These are phyloP conservation scores for Aldrovandia affinis DNA, from an alignment of 2,797 vertebrate genomes.

Conservation along the genomic window DNA sequence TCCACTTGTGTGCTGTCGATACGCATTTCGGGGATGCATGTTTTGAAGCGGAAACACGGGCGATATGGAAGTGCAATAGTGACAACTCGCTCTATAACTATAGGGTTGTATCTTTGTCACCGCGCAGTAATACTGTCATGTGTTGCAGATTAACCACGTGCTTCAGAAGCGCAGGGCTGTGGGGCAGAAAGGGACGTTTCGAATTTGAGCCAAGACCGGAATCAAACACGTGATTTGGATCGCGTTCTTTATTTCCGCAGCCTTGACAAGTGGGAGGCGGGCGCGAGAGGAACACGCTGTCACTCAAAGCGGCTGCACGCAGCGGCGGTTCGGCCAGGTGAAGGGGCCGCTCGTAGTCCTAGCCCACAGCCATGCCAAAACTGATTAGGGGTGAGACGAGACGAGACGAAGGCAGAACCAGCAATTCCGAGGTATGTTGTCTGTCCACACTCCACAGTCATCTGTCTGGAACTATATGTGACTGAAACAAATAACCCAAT, in stretches of 20 bases:
- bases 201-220: conserved; percentile 30
- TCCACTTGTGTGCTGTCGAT: too few species aligned
- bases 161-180: not conserved
- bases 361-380: conserved; percentile 10
- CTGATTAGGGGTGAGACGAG: not conserved
- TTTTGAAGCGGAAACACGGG: not conserved
- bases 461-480: not conserved
- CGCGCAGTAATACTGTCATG: conserved; percentile 20
- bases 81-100: conserved; percentile 12
- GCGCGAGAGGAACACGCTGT: not conserved
- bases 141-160: conserved; percentile 25
- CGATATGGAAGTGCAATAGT: not conserved
- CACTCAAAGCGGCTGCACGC: not conserved
- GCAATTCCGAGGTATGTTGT: not conserved
- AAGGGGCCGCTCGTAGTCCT: not conserved
- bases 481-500: not conserved
- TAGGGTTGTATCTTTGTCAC: conserved; percentile 6
- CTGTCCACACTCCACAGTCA: not conserved
- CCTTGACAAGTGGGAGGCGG: not conserved
- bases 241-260: conserved; percentile 10
- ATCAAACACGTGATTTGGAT: conserved; percentile 39
- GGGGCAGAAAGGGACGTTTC: conserved; percentile 14
- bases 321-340: not conserved
- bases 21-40: not conserved
- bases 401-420: not conserved